Evolutionary conservation across 2,113 vertebrate species (phyloP).

Genomic region (Prochilodus magdalenae): DNA sequence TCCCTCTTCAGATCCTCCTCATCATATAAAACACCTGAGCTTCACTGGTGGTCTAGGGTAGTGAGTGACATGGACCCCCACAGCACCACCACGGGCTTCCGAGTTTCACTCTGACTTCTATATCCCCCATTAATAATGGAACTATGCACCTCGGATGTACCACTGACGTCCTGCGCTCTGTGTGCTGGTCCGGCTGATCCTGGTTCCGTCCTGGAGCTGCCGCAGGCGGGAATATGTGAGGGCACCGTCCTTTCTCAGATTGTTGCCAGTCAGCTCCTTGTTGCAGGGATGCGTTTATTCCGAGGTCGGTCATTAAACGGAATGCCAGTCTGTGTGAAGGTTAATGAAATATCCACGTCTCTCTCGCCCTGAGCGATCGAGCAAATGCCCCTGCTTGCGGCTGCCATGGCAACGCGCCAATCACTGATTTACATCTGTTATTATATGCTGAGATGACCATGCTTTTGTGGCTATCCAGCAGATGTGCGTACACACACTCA

Average conservation of each 20-base stretch:
- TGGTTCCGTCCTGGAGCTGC: background rate
- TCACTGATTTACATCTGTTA: conserved; percentile 71
- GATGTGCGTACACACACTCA: conserved; percentile 48
- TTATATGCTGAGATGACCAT: conserved; percentile 66
- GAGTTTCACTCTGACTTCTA: too few species aligned
- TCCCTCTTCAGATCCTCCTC: too few species aligned
- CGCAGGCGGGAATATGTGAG: background rate
- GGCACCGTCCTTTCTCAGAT: conserved; percentile 29
- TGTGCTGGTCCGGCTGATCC: background rate
- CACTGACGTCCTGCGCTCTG: too few species aligned
- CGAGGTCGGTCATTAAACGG: conserved; percentile 68
- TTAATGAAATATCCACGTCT: conserved; percentile 72
- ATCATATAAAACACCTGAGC: too few species aligned
- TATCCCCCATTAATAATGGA: too few species aligned
- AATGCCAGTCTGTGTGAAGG: conserved; percentile 75
- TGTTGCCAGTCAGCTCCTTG: conserved; percentile 66
- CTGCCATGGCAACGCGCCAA: conserved; percentile 70
- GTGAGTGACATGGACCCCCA: too few species aligned
- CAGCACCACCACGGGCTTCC: too few species aligned
- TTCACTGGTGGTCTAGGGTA: too few species aligned
- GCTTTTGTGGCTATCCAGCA: too few species aligned
- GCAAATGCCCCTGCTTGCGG: conserved; percentile 49
- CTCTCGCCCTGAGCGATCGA: conserved; percentile 39
- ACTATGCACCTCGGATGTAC: too few species aligned
- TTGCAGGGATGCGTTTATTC: conserved; percentile 68